Conservation (phyloP, 2,888 invertebrate species). For the Stenolophus ochropezus region DNA sequence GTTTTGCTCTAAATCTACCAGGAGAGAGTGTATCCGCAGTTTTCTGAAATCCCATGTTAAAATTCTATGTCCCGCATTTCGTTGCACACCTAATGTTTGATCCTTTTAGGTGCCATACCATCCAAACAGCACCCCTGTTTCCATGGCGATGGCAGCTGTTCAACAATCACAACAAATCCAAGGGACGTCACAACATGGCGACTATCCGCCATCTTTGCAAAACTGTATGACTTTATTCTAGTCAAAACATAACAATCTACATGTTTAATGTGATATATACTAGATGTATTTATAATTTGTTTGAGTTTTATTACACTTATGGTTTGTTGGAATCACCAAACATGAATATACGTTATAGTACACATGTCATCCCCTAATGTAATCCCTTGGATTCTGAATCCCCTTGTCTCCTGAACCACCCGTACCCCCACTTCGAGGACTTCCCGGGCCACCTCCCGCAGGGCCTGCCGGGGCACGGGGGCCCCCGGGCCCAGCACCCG, state of each 20-base stretch:
- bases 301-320: neutral
- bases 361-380: too few species aligned
- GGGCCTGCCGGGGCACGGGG: slow-evolving; percentile 68
- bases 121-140: slow-evolving; percentile 71
- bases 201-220: slow-evolving; percentile 71
- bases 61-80: too few species aligned
- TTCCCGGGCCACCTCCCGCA: slow-evolving; percentile 72
- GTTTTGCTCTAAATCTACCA: too few species aligned
- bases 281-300: neutral
- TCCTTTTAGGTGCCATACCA: slow-evolving; percentile 71
- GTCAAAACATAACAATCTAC: neutral
- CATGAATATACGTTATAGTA: too few species aligned
- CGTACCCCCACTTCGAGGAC: slow-evolving; percentile 71
- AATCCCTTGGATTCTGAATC: too few species aligned
- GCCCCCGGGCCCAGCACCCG: slow-evolving; percentile 68
- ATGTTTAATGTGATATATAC: neutral
- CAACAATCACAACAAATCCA: slow-evolving; percentile 72
- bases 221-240: slow-evolving; percentile 73
- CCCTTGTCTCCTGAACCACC: slow-evolving; percentile 69
- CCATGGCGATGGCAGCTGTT: slow-evolving; percentile 72
- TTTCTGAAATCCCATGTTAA: too few species aligned
- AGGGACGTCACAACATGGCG: slow-evolving; percentile 69
- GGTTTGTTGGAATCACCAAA: too few species aligned
- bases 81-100: neutral
- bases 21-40: too few species aligned